phyloP scores from a whole-genome alignment of 2,113 vertebrate species.

The Helogale parvula region DNA sequence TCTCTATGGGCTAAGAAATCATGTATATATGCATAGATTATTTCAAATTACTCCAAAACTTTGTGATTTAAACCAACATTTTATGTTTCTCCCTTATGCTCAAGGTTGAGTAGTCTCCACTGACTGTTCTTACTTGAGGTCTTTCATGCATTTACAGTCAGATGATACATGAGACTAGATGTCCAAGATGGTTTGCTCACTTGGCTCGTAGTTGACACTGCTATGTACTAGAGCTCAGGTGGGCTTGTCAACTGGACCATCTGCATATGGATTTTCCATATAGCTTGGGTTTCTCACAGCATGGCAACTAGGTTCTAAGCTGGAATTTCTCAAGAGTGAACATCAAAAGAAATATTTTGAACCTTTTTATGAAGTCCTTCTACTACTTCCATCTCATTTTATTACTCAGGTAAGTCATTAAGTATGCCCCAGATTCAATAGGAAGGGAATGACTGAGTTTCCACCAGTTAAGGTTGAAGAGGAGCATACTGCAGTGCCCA shows the following conservation, averaged over 20 bases:
- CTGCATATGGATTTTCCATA: background rate
- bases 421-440: background rate
- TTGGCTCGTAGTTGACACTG: background rate
- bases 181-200: background rate
- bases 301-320: background rate
- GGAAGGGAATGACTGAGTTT: background rate
- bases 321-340: background rate
- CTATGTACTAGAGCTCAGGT: background rate
- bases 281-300: background rate
- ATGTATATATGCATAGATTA: background rate
- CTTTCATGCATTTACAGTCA: background rate
- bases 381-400: background rate
- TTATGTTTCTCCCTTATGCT: background rate
- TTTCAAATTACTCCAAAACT: background rate
- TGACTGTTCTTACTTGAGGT: background rate
- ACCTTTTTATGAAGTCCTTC: background rate
- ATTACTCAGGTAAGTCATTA: background rate
- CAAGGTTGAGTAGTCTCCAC: background rate
- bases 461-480: background rate
- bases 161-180: background rate
- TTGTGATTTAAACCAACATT: background rate
- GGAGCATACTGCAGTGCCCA: accelerated
- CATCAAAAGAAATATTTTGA: background rate
- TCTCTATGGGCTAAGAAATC: background rate
- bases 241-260: background rate